These are phyloP conservation scores for Panagrolaimus sp. DNA, from an alignment of 1,140 invertebrate species.

Conservation along the genomic window DNA sequence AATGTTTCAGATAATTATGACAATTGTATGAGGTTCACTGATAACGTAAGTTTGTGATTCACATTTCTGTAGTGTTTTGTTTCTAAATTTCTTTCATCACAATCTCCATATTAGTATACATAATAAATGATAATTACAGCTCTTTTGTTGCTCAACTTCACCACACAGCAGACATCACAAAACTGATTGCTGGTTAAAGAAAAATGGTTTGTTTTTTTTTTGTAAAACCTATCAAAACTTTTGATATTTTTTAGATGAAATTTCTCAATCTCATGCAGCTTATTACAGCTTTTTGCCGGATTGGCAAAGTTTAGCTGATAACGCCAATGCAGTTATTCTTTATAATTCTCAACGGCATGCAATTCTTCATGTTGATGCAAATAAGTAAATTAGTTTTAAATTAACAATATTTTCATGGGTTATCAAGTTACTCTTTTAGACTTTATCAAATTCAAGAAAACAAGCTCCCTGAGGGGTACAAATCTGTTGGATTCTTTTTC, in stretches of 20 bases:
- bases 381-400: neutral
- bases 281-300: neutral
- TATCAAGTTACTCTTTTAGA: neutral
- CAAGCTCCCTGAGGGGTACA: neutral
- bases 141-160: slow-evolving; percentile 3
- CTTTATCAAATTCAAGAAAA: neutral
- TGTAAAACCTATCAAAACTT: neutral
- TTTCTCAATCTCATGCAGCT: neutral
- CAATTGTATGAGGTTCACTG: slow-evolving; percentile 4
- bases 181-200: neutral
- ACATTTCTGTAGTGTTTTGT: too few species aligned
- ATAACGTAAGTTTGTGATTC: neutral
- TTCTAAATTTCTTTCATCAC: too few species aligned
- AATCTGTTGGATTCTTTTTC: slow-evolving; percentile 1
- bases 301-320: neutral
- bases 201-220: neutral
- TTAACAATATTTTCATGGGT: neutral
- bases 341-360: slow-evolving; percentile 1
- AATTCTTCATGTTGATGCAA: neutral
- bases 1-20: slow-evolving; percentile 6
- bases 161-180: neutral
- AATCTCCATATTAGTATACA: too few species aligned
- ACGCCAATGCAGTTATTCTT: neutral
- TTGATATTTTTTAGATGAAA: neutral
- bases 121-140: too few species aligned